Percentiles rank a stretch among this genome's conserved stretches.
Conservation (phyloP, 2,888 invertebrate genomes). For the Eupithecia inturbata region DNA sequence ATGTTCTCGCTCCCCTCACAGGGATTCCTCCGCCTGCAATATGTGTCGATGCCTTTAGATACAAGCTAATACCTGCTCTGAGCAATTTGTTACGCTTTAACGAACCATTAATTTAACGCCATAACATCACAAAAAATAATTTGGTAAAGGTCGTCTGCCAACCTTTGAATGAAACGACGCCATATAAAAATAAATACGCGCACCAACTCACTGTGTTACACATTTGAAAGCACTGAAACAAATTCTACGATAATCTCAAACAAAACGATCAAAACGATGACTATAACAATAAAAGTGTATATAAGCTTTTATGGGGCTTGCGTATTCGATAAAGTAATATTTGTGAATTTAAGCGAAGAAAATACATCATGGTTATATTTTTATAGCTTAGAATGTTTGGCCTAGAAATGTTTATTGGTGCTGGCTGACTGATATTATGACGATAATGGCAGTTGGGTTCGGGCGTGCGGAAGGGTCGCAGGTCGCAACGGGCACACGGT, state of each 20-base stretch:
- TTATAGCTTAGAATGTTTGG: constrained; percentile 13
- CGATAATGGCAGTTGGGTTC: constrained; percentile 34
- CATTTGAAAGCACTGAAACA: constrained; percentile 44
- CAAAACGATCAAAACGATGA: constrained; percentile 41
- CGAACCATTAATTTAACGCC: constrained; percentile 68
- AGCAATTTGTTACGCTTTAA: constrained; percentile 77
- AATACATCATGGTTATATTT: constrained; percentile 37
- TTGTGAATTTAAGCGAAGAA: constrained; percentile 36
- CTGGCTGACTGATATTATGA: constrained; percentile 24
- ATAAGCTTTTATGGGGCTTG: constrained; percentile 44
- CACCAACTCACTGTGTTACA: constrained; percentile 45
- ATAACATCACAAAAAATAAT: constrained; percentile 70
- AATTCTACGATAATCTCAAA: constrained; percentile 40
- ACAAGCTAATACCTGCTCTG: constrained; percentile 72
- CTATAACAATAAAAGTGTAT: constrained; percentile 41
- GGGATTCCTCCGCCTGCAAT: constrained; percentile 61
- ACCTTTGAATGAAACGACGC: constrained; percentile 55
- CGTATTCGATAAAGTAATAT: constrained; percentile 39
- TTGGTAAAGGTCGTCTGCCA: constrained; percentile 63
- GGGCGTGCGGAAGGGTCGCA: constrained; percentile 49
- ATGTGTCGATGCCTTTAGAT: constrained; percentile 64
- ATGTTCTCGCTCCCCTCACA: constrained; percentile 52
- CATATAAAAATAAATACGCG: constrained; percentile 43
- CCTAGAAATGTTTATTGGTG: constrained; percentile 8
- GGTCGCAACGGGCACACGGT: constrained; percentile 63